Conservation (phyloP, 2,888 invertebrate species). For the Drosophila maculinotata region DNA sequence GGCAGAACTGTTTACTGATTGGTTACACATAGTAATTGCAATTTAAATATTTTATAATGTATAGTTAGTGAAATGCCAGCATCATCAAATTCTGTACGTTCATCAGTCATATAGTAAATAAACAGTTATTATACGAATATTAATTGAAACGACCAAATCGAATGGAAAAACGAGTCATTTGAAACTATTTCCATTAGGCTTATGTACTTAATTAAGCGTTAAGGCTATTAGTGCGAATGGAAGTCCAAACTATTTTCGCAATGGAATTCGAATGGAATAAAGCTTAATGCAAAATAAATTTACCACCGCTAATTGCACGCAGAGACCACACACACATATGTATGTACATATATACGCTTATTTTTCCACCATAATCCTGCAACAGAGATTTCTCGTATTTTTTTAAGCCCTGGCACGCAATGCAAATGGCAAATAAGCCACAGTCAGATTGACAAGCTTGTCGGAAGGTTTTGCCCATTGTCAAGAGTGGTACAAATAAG, state of each 20-base stretch:
- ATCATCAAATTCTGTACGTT: background rate
- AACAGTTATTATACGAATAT: constrained; percentile 17
- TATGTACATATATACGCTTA: constrained; percentile 1
- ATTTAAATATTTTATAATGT: constrained; percentile 16
- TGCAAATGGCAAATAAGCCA: constrained; percentile 44
- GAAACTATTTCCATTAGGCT: constrained; percentile 58
- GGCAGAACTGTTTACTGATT: constrained; percentile 33
- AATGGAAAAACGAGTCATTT: constrained; percentile 5
- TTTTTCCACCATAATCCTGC: constrained; percentile 32
- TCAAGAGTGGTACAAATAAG: constrained; percentile 12
- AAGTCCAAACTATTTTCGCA: constrained; percentile 26
- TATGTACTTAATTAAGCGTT: constrained; percentile 50
- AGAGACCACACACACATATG: constrained; percentile 18
- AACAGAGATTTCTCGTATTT: constrained; percentile 17
- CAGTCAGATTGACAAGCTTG: constrained; percentile 55
- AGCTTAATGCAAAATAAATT: constrained; percentile 57
- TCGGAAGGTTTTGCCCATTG: constrained; percentile 34
- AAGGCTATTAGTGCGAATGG: constrained; percentile 46
- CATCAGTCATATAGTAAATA: constrained; percentile 3
- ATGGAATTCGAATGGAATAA: constrained; percentile 41
- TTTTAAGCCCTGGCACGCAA: constrained; percentile 29
- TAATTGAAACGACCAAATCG: constrained; percentile 14
- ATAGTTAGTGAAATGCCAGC: constrained; percentile 4
- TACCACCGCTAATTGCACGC: constrained; percentile 60
- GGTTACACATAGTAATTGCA: background rate